Evolutionary conservation across 1,140 invertebrate genomes (phyloP).

Genomic region (Theocolax elegans): DNA sequence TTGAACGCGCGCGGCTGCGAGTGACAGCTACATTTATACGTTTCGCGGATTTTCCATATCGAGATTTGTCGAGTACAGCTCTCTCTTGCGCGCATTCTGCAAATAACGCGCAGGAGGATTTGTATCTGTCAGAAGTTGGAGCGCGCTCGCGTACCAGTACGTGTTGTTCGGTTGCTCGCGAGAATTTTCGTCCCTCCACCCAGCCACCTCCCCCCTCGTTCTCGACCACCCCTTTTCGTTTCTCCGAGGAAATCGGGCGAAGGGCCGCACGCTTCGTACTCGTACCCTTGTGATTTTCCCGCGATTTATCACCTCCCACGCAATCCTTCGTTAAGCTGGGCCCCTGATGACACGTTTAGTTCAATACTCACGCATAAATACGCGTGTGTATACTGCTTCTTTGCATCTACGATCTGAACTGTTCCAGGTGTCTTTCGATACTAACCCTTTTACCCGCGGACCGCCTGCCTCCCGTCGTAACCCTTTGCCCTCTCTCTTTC

Average conservation of each 20-base stretch:
- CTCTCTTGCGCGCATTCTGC: constrained; percentile 41
- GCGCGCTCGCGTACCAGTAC: constrained; percentile 41
- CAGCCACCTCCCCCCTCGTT: too few species aligned
- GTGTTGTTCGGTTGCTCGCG: too few species aligned
- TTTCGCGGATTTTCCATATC: constrained; percentile 65
- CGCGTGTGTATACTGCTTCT: neutral
- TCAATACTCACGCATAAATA: too few species aligned
- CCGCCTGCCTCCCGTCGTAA: neutral
- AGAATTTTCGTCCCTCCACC: too few species aligned
- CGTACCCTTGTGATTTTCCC: neutral
- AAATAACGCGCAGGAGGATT: constrained; percentile 61
- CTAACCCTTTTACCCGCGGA: constrained; percentile 37
- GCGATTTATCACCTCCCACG: constrained; percentile 16
- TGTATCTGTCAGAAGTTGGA: constrained; percentile 63
- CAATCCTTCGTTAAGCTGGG: neutral
- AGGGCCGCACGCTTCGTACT: constrained; percentile 27
- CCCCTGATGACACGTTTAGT: too few species aligned
- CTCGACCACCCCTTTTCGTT: neutral
- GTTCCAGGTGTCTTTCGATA: constrained; percentile 30
- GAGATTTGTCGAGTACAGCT: constrained; percentile 60
- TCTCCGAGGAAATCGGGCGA: constrained; percentile 38
- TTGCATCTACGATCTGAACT: constrained; percentile 22
- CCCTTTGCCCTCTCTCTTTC: neutral
- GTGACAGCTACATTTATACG: constrained; percentile 65
- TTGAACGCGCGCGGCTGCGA: constrained; percentile 49